Evolutionary conservation across 1,140 invertebrate species (phyloP).

Genomic region (Aphaenogaster floridana): DNA sequence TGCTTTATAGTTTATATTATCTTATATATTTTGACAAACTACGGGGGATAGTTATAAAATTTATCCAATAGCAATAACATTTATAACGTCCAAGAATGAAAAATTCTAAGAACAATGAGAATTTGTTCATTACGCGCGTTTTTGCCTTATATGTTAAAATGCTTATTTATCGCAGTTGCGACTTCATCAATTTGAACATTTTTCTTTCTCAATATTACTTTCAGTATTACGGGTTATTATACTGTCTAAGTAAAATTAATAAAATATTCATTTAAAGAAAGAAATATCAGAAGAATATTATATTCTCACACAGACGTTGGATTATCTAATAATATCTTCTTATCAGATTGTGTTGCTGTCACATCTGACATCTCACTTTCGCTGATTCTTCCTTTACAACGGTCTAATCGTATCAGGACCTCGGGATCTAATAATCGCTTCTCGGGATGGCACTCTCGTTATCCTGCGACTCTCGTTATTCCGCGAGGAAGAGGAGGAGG

Average conservation of each 20-base stretch:
- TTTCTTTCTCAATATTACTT: neutral
- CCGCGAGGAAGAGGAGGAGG: neutral
- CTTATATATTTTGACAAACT: too few relatives aligned
- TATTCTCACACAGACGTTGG: neutral
- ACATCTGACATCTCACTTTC: neutral
- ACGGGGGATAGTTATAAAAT: too few relatives aligned
- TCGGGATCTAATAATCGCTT: constrained; percentile 50
- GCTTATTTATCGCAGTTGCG: neutral
- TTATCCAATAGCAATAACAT: too few relatives aligned
- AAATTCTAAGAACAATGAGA: too few relatives aligned
- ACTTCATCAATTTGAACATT: neutral
- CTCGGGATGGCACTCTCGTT: constrained; percentile 50
- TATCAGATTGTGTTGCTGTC: neutral
- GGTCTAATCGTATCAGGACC: constrained; percentile 35
- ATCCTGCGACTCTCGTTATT: constrained; percentile 48
- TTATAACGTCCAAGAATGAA: too few relatives aligned
- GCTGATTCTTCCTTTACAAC: neutral
- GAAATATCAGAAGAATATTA: neutral
- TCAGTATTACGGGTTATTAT: neutral
- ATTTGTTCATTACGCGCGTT: too few relatives aligned
- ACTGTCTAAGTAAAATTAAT: neutral
- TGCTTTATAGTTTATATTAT: too few relatives aligned
- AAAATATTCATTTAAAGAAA: neutral
- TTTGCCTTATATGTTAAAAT: neutral
- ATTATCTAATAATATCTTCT: constrained; percentile 6